These are phyloP conservation scores for Xiphophorus couchianus DNA, from an alignment of 2,113 vertebrate species.

Conservation along the genomic window DNA sequence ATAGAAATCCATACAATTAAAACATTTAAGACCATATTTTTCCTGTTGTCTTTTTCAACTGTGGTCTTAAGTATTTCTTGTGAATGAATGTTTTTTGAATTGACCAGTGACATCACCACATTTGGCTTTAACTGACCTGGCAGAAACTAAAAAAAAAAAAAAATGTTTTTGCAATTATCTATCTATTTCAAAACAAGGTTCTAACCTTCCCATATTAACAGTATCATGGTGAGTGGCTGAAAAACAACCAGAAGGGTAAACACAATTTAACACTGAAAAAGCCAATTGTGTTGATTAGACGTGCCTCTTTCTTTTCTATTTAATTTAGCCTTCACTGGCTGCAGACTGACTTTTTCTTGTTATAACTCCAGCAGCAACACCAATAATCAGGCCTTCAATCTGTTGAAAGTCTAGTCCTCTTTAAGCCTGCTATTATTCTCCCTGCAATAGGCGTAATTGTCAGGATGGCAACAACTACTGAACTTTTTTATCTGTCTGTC, in stretches of 20 bases:
- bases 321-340: not conserved
- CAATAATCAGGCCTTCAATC: not conserved
- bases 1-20: too few species aligned
- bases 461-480: not conserved
- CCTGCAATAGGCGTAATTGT: not conserved
- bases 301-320: not conserved
- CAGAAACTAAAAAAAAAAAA: too few species aligned
- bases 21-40: too few species aligned
- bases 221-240: not conserved
- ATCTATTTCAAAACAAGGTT: too few species aligned
- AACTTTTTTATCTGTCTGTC: not conserved
- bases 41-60: too few species aligned
- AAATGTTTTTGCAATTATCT: too few species aligned
- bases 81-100: too few species aligned
- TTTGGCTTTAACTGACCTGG: too few species aligned
- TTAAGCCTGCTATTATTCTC: not conserved
- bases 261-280: not conserved
- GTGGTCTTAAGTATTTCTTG: too few species aligned
- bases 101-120: too few species aligned
- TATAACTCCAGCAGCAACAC: not conserved
- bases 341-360: not conserved
- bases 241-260: not conserved
- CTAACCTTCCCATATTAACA: not conserved
- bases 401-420: not conserved
- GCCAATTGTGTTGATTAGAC: not conserved